Percentiles rank a stretch among this genome's conserved stretches.
Evolutionary conservation across 2,888 invertebrate species (phyloP).

Genomic region (Deilephila porcellus): DNA sequence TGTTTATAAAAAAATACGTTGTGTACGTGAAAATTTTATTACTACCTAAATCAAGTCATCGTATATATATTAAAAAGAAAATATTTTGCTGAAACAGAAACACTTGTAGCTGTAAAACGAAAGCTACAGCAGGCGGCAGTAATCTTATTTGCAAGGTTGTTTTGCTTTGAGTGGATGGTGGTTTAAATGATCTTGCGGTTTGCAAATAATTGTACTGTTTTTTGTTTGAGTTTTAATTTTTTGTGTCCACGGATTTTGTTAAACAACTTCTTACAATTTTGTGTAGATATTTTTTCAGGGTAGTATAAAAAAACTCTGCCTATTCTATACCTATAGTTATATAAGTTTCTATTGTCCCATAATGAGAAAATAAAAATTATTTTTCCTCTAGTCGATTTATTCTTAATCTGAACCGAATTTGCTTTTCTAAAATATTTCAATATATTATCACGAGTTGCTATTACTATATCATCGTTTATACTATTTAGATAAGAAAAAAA

Average conservation of each 20-base stretch:
- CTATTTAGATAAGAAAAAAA: too few species aligned
- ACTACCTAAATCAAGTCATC: not conserved
- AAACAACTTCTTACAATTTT: not conserved
- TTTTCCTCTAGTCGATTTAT: too few species aligned
- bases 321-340: too few species aligned
- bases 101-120: conserved; percentile 18
- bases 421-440: too few species aligned
- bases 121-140: conserved; percentile 29
- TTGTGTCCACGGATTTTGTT: not conserved
- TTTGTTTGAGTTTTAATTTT: not conserved
- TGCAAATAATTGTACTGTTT: conserved; percentile 30
- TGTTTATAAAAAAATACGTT: too few species aligned
- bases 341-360: too few species aligned
- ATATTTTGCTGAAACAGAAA: conserved; percentile 8
- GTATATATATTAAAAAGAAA: not conserved
- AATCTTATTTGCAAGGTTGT: conserved; percentile 37
- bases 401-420: too few species aligned
- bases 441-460: too few species aligned
- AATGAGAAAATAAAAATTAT: too few species aligned
- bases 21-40: conserved; percentile 11
- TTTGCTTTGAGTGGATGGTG: conserved; percentile 35
- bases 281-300: not conserved
- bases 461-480: too few species aligned
- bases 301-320: not conserved
- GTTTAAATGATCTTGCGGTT: conserved; percentile 38